phyloP scores from a whole-genome alignment of 1,140 invertebrate genomes.

The Pissodes strobi region DNA sequence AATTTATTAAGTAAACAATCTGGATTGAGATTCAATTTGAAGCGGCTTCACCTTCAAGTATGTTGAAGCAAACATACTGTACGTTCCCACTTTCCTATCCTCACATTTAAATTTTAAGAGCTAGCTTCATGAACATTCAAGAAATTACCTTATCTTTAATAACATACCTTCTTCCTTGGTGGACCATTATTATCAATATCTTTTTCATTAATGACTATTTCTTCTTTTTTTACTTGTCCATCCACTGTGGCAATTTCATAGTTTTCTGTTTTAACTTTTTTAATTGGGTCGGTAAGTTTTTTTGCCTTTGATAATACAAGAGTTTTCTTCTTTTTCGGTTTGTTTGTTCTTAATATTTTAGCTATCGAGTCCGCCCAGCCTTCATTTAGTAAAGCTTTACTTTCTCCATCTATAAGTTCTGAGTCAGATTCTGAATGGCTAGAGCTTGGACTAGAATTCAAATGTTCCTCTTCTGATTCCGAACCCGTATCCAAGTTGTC shows the following conservation, averaged over 20 bases:
- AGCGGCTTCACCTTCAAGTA: no score
- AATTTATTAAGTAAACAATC: no score
- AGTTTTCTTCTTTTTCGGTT: conserved; percentile 74
- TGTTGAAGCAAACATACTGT: no score
- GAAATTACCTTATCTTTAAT: no score
- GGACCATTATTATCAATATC: conserved; percentile 44
- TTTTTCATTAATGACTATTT: conserved; percentile 53
- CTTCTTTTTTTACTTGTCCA: conserved; percentile 57
- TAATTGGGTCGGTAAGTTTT: conserved; percentile 64
- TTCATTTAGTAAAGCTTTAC: conserved; percentile 52
- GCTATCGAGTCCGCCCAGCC: conserved; percentile 73
- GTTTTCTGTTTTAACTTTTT: conserved; percentile 53
- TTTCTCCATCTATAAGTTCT: conserved; percentile 28
- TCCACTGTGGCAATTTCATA: conserved; percentile 61
- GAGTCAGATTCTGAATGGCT: not conserved
- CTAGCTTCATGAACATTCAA: no score
- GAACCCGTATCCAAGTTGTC: not conserved
- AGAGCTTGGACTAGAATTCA: not conserved
- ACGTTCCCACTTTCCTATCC: no score
- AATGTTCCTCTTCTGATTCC: conserved; percentile 4
- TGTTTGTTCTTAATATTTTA: conserved; percentile 74
- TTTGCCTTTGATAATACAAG: conserved; percentile 76
- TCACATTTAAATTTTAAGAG: no score
- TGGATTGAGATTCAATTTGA: no score
- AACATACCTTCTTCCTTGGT: conserved; percentile 56